Evolutionary conservation across 2,888 invertebrate species (phyloP).

Genomic region (Miltochrista miniata): DNA sequence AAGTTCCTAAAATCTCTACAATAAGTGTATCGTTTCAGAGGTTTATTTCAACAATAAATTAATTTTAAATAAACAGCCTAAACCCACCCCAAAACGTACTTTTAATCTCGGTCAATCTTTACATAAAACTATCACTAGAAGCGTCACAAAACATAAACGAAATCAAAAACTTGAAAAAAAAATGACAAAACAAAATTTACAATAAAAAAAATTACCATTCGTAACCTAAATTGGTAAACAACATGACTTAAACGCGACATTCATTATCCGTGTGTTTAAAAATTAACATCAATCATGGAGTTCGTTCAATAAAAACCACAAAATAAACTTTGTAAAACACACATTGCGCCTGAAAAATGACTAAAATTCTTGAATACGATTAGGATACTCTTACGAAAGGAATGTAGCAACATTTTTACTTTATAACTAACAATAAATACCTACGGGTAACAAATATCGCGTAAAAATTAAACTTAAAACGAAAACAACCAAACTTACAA

Average conservation of each 20-base stretch:
- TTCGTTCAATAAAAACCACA: conserved; percentile 20
- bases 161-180: conserved; percentile 36
- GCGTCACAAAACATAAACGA: conserved; percentile 30
- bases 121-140: conserved; percentile 10
- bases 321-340: conserved; percentile 4
- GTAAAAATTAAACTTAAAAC: conserved; percentile 39
- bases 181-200: conserved; percentile 36
- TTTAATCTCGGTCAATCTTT: conserved; percentile 9
- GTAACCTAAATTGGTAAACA: conserved; percentile 65
- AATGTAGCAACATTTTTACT: conserved; percentile 24
- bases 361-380: conserved; percentile 8
- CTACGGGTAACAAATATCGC: conserved; percentile 46
- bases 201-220: conserved; percentile 41
- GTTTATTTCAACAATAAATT: not conserved
- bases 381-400: conserved; percentile 23
- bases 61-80: conserved; percentile 1
- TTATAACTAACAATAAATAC: conserved; percentile 25
- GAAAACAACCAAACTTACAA: conserved; percentile 52
- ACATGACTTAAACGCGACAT: conserved; percentile 48
- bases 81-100: conserved; percentile 4
- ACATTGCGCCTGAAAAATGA: conserved; percentile 23
- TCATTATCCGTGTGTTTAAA: conserved; percentile 41
- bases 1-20: not conserved
- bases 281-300: conserved; percentile 18
- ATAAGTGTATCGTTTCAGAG: not conserved